phyloP scores from a whole-genome alignment of 2,888 invertebrate species.

The Mesochorus sp. region DNA sequence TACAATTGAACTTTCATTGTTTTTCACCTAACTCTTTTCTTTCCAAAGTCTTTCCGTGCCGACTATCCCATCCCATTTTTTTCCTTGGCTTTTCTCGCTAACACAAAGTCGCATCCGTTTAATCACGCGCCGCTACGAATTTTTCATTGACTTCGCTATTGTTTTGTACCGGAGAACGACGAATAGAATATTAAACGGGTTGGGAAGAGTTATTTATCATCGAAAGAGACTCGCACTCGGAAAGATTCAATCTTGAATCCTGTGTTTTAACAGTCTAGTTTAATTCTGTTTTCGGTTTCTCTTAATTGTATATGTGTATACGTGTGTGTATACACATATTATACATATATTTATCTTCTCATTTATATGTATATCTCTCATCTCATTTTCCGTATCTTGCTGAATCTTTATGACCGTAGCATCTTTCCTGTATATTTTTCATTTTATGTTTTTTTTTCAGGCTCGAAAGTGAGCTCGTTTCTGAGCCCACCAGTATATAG shows the following conservation, averaged over 20 bases:
- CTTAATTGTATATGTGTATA: too few relatives aligned
- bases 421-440: constrained; percentile 45
- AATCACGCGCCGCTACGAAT: not conserved
- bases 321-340: too few relatives aligned
- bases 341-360: not conserved
- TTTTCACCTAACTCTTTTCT: constrained; percentile 13
- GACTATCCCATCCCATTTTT: not conserved
- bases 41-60: not conserved
- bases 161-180: not conserved
- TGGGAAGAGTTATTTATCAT: too few relatives aligned
- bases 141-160: not conserved
- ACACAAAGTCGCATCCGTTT: not conserved
- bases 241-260: too few relatives aligned
- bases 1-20: constrained; percentile 34
- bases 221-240: too few relatives aligned
- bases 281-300: not conserved
- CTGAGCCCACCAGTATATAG: constrained; percentile 12
- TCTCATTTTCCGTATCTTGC: not conserved
- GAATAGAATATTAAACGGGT: too few relatives aligned
- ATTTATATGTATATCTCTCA: not conserved
- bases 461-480: constrained; percentile 25
- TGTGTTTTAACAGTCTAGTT: too few relatives aligned
- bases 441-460: constrained; percentile 54
- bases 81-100: constrained; percentile 6
- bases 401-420: constrained; percentile 29